Conservation (phyloP, 1,140 invertebrate genomes). For the Marisa cornuarietis region DNA sequence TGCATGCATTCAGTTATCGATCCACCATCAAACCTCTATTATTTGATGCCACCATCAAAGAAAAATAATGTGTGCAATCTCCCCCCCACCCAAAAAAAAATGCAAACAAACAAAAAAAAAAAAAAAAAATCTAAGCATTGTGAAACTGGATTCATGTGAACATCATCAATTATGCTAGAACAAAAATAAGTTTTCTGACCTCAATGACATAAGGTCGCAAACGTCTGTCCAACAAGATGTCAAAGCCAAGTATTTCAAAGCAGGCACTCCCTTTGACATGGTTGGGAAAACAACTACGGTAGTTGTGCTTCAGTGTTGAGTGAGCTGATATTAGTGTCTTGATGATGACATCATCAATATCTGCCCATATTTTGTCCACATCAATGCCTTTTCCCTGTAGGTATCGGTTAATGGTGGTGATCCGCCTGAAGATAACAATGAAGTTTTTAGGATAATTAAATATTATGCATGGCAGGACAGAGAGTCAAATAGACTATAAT, state of each 20-base stretch:
- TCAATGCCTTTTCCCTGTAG: constrained; percentile 77
- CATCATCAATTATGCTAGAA: too few relatives aligned
- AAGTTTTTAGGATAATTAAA: too few relatives aligned
- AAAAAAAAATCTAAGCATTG: background rate
- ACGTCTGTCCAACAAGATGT: constrained; percentile 85
- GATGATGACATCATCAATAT: constrained; percentile 88
- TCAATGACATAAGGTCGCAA: constrained; percentile 87
- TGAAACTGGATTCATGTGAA: too few relatives aligned
- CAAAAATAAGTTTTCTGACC: constrained; percentile 66
- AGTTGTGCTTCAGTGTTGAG: constrained; percentile 86
- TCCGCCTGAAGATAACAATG: constrained; percentile 70
- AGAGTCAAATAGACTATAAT: too few relatives aligned
- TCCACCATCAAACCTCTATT: background rate
- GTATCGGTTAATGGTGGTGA: constrained; percentile 83
- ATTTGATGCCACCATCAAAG: background rate
- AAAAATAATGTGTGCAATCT: background rate
- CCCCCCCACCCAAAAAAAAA: background rate
- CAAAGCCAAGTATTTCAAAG: constrained; percentile 89
- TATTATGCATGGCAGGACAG: too few relatives aligned
- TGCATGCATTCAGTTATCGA: background rate
- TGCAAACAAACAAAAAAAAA: background rate
- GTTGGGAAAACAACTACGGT: constrained; percentile 85
- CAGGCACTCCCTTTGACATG: constrained; percentile 86
- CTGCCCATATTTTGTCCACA: constrained; percentile 77
- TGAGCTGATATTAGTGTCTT: constrained; percentile 88